phyloP scores from a whole-genome alignment of 2,888 invertebrate genomes.

The Dusona sp. region DNA sequence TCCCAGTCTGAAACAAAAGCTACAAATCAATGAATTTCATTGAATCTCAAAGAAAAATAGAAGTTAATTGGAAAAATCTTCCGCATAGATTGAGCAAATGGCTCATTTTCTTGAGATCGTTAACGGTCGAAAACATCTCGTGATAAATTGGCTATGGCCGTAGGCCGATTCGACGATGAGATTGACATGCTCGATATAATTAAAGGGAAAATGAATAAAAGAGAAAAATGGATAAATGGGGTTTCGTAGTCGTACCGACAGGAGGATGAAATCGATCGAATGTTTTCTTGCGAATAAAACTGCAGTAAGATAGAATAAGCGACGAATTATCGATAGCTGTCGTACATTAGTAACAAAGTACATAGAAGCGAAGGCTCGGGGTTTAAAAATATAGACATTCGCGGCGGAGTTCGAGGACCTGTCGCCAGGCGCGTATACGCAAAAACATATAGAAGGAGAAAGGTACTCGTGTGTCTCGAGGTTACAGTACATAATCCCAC shows the following conservation, averaged over 20 bases:
- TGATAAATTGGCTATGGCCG: conserved; percentile 8
- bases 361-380: conserved; percentile 14
- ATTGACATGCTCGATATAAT: conserved; percentile 10
- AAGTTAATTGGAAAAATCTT: not conserved
- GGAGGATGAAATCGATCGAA: conserved; percentile 46
- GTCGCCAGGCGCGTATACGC: conserved; percentile 54
- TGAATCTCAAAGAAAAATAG: no score
- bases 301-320: not conserved
- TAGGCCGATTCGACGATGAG: not conserved
- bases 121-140: not conserved
- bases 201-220: not conserved
- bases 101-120: not conserved
- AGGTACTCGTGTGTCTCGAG: conserved; percentile 59
- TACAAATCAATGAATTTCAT: not conserved
- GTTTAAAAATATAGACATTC: not conserved
- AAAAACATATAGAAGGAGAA: conserved; percentile 59
- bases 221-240: conserved; percentile 23
- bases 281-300: not conserved
- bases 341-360: not conserved
- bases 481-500: conserved; percentile 62
- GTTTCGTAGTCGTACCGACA: conserved; percentile 36
- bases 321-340: not conserved
- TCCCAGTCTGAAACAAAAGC: not conserved
- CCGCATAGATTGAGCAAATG: not conserved
- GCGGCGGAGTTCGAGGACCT: conserved; percentile 58